phyloP scores from a whole-genome alignment of 23 tunicate species.

The Ciona savignyi region DNA sequence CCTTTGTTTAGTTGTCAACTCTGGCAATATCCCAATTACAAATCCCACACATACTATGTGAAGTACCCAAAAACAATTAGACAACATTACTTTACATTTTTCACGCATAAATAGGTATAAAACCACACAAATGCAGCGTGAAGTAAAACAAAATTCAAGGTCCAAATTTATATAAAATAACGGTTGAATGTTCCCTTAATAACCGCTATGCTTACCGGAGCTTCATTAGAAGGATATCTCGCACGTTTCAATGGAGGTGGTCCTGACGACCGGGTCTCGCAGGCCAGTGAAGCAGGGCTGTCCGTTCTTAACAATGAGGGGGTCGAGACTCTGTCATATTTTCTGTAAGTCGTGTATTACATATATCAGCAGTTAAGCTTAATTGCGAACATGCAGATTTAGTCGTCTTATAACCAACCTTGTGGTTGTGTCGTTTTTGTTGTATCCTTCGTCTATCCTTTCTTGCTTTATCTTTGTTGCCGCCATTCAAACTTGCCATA shows the following conservation, averaged over 20 bases:
- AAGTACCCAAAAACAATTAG: too few species aligned
- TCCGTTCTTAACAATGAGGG: not conserved
- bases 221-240: not conserved
- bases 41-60: too few species aligned
- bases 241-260: not conserved
- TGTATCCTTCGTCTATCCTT: constrained; percentile 20
- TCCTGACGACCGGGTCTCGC: not conserved
- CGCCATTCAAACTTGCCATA: constrained; percentile 17
- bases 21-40: too few species aligned
- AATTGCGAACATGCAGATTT: too few species aligned
- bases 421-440: constrained; percentile 1
- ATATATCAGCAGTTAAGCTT: too few species aligned
- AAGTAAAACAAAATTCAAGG: too few species aligned
- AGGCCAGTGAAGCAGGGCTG: not conserved
- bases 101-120: too few species aligned
- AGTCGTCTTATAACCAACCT: too few species aligned
- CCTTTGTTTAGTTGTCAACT: not conserved
- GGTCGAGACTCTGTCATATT: not conserved
- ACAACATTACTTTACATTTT: too few species aligned
- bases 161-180: too few species aligned
- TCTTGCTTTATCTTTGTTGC: constrained; percentile 30
- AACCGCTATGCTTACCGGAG: not conserved
- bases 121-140: too few species aligned
- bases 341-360: not conserved
- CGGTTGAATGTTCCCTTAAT: too few species aligned